Conservation (phyloP, 2,888 invertebrate species). For the Ormyrus thymus region DNA sequence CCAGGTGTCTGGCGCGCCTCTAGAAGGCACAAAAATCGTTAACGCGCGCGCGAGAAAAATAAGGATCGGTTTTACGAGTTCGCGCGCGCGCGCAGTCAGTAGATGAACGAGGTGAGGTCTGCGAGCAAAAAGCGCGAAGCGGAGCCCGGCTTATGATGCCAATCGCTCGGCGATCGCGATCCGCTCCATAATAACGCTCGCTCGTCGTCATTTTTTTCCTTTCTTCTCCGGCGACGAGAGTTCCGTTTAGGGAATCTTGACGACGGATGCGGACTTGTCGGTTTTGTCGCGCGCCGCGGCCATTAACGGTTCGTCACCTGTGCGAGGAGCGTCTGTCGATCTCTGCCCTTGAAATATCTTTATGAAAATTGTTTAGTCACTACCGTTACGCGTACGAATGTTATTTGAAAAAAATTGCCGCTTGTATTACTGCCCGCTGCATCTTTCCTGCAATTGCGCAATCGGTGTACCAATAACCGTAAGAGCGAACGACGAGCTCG, state of each 20-base stretch:
- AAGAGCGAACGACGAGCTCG: neutral
- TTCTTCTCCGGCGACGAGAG: conserved; percentile 58
- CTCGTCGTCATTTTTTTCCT: conserved; percentile 42
- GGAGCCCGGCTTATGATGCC: conserved; percentile 48
- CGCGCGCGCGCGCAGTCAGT: conserved; percentile 18
- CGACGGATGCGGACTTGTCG: conserved; percentile 51
- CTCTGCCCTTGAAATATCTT: neutral
- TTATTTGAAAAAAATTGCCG: too few relatives aligned
- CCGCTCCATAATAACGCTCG: conserved; percentile 12
- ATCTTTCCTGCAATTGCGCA: neutral
- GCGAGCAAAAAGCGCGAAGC: conserved; percentile 23
- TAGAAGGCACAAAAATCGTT: conserved; percentile 52
- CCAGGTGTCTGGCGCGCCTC: conserved; percentile 37
- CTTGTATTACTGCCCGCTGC: too few relatives aligned
- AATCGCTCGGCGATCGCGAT: conserved; percentile 34
- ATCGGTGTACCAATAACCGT: neutral
- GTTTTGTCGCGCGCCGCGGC: conserved; percentile 19
- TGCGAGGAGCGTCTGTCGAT: neutral
- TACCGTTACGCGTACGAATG: too few relatives aligned
- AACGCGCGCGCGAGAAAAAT: conserved; percentile 26
- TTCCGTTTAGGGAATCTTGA: conserved; percentile 74
- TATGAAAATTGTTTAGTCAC: too few relatives aligned
- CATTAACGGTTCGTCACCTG: conserved; percentile 53
- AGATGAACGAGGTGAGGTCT: conserved; percentile 28
- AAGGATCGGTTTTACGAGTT: conserved; percentile 51